Evolutionary conservation across 1,140 invertebrate species (phyloP).

Genomic region (Hylyphantes graminicola): DNA sequence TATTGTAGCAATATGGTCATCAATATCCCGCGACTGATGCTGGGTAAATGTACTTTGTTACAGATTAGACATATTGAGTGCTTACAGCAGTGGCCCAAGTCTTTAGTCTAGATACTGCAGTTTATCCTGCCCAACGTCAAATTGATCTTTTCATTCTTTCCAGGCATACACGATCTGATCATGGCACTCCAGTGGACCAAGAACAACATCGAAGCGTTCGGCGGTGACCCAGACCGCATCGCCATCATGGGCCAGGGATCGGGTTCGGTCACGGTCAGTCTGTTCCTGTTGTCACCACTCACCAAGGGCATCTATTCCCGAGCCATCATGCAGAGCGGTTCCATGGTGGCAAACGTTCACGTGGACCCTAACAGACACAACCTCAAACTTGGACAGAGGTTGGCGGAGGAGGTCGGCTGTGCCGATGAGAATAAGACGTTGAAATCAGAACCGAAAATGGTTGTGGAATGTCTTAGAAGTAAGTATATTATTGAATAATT

Average conservation of each 20-base stretch:
- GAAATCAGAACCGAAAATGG: not conserved
- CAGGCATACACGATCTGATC: constrained; percentile 80
- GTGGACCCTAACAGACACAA: not conserved
- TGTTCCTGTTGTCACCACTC: constrained; percentile 73
- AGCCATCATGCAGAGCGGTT: constrained; percentile 70
- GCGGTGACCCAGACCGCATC: constrained; percentile 77
- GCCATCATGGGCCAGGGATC: constrained; percentile 70
- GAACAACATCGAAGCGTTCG: constrained; percentile 82
- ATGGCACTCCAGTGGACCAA: constrained; percentile 81
- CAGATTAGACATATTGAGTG: constrained; percentile 86
- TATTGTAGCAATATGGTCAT: not conserved
- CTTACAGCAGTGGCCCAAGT: no score
- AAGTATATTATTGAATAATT: no score
- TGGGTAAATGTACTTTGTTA: constrained; percentile 86
- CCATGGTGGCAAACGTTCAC: constrained; percentile 8
- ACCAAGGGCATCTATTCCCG: constrained; percentile 59
- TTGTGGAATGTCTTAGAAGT: constrained; percentile 12
- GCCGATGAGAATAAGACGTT: not conserved
- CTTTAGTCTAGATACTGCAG: no score
- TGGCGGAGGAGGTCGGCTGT: constrained; percentile 7
- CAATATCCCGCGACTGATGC: constrained; percentile 11
- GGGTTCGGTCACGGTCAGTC: constrained; percentile 73
- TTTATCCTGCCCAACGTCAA: no score
- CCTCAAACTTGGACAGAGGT: not conserved
- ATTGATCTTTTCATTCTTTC: constrained; percentile 62